Evolutionary conservation across 2,888 invertebrate genomes (phyloP).

Genomic region (Syritta pipiens): DNA sequence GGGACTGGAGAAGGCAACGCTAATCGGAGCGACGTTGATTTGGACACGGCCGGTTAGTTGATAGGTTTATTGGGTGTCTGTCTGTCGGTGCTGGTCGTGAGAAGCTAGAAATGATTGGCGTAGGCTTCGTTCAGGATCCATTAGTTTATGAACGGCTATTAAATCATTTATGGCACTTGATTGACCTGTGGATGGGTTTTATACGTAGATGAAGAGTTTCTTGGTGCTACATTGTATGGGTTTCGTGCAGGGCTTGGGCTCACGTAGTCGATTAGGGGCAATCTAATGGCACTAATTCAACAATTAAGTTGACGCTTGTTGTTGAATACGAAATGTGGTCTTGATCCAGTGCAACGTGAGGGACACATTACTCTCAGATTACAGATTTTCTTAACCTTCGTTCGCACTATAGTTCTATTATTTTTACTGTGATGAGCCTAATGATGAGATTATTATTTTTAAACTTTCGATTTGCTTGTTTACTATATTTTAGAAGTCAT

Average conservation of each 20-base stretch:
- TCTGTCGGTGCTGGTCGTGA: constrained; percentile 28
- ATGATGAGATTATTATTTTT: no score
- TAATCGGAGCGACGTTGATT: constrained; percentile 52
- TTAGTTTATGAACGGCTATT: constrained; percentile 26
- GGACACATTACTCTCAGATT: no score
- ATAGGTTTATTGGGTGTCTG: constrained; percentile 59
- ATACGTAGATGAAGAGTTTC: constrained; percentile 7
- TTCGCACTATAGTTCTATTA: no score
- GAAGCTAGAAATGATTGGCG: constrained; percentile 29
- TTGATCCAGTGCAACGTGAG: no score
- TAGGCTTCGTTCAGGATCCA: constrained; percentile 28
- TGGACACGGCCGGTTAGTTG: constrained; percentile 37
- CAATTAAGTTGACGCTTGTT: no score
- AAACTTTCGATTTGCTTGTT: no score
- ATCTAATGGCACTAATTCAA: no score
- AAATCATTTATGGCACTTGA: constrained; percentile 45
- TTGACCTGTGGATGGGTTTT: constrained; percentile 17
- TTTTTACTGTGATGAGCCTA: no score
- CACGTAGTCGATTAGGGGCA: neutral
- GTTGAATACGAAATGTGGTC: no score
- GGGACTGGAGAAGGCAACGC: constrained; percentile 11
- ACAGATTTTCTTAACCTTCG: no score
- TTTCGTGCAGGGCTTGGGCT: no score
- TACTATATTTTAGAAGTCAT: no score
- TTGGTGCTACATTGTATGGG: neutral